These are phyloP conservation scores for Enteromius mattozi DNA, from an alignment of 2,797 vertebrate species.

Conservation along the genomic window DNA sequence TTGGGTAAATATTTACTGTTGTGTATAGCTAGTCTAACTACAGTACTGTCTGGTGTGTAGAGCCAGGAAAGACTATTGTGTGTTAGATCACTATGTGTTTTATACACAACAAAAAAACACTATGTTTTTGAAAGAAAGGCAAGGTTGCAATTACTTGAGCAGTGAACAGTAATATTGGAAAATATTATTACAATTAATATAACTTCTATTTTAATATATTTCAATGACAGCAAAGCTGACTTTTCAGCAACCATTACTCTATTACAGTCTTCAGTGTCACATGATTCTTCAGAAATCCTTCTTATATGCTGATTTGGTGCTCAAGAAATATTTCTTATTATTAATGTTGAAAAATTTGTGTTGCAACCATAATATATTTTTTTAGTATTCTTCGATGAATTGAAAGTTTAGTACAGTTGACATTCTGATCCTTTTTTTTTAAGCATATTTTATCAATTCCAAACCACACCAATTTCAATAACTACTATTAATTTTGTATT, in stretches of 20 bases:
- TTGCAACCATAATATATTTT: background rate
- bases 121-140: background rate
- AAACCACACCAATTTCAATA: too few species aligned
- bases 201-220: background rate
- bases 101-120: background rate
- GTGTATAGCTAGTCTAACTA: constrained; percentile 43
- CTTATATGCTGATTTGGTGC: background rate
- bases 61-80: background rate
- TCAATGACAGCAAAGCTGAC: background rate
- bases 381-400: too few species aligned
- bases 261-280: background rate
- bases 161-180: background rate
- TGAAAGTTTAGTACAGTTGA: too few species aligned
- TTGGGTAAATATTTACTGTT: constrained; percentile 64
- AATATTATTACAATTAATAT: background rate
- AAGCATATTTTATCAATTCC: too few species aligned
- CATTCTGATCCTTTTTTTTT: too few species aligned
- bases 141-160: background rate
- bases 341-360: background rate
- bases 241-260: background rate
- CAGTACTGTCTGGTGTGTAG: background rate
- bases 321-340: background rate
- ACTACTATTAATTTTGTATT: too few species aligned
- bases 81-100: background rate
- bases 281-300: background rate